A percentile compares a stretch with the other conserved stretches of the same genome.
phyloP scores from a whole-genome alignment of 2,113 vertebrate species.

The Charadrius vociferus region DNA sequence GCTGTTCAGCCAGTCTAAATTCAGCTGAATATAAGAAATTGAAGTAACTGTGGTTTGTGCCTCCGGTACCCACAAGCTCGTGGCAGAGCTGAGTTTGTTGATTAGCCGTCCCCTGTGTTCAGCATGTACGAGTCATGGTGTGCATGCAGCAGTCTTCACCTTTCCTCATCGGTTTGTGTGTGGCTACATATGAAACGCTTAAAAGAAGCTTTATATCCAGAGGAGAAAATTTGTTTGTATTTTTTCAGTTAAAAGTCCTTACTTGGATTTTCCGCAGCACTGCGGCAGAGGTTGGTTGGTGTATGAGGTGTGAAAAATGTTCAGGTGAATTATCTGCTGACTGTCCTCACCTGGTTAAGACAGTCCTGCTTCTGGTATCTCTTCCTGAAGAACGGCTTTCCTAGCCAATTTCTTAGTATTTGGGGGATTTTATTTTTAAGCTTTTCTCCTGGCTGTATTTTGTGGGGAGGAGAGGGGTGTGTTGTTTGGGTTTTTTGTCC shows the following conservation, averaged over 20 bases:
- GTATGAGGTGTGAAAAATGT: neutral
- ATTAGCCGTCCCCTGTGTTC: rapidly evolving
- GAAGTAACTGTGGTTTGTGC: neutral
- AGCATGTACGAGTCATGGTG: neutral
- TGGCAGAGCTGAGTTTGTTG: neutral
- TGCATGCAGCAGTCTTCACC: neutral
- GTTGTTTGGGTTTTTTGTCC: neutral
- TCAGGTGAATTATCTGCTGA: neutral
- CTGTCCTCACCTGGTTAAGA: neutral
- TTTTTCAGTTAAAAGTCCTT: neutral
- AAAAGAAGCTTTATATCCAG: neutral
- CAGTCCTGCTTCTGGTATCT: neutral
- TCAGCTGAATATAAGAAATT: neutral
- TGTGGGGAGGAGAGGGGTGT: neutral
- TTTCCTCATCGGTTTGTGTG: neutral
- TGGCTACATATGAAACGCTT: neutral
- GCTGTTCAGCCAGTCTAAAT: neutral
- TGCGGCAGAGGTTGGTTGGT: neutral
- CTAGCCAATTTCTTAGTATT: neutral
- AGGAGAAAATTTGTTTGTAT: neutral
- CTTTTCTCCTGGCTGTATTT: neutral
- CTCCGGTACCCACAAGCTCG: rapidly evolving
- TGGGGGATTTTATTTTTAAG: rapidly evolving
- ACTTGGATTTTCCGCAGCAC: neutral
- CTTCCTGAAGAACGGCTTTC: neutral